Conservation (phyloP, 2,797 vertebrate species). For the Phalloptychus januarius region DNA sequence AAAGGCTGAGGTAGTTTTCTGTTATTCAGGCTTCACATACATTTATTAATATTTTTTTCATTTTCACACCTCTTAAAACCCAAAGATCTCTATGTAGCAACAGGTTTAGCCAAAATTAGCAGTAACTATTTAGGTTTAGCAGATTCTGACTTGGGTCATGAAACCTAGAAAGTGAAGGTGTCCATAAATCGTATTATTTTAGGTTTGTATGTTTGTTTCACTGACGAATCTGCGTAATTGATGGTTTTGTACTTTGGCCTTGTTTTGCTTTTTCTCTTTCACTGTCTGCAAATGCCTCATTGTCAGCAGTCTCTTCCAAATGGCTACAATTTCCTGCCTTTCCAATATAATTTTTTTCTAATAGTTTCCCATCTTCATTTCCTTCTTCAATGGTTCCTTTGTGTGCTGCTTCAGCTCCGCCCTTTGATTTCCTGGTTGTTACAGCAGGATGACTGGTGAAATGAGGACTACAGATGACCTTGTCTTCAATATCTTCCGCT, state of each 20-base stretch:
- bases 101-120: not conserved
- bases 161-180: conserved; percentile 81
- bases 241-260: conserved; percentile 87
- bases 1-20: not conserved
- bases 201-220: conserved; percentile 84
- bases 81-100: not conserved
- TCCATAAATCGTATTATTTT: conserved; percentile 83
- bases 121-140: not conserved
- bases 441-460: not conserved
- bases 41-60: not conserved
- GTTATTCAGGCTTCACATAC: not conserved
- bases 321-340: not conserved
- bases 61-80: not conserved
- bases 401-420: conserved; percentile 10
- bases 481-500: conserved; percentile 3
- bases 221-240: conserved; percentile 86
- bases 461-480: not conserved
- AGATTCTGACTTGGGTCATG: not conserved
- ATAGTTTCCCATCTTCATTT: conserved; percentile 1
- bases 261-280: conserved; percentile 15
- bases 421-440: conserved; percentile 9
- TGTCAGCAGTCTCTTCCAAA: conserved; percentile 9
- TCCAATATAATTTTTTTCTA: conserved; percentile 7
- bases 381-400: not conserved
- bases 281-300: conserved; percentile 21